Evolutionary conservation across 2,888 invertebrate genomes (phyloP).

Genomic region (Pristionchus entomophagus): DNA sequence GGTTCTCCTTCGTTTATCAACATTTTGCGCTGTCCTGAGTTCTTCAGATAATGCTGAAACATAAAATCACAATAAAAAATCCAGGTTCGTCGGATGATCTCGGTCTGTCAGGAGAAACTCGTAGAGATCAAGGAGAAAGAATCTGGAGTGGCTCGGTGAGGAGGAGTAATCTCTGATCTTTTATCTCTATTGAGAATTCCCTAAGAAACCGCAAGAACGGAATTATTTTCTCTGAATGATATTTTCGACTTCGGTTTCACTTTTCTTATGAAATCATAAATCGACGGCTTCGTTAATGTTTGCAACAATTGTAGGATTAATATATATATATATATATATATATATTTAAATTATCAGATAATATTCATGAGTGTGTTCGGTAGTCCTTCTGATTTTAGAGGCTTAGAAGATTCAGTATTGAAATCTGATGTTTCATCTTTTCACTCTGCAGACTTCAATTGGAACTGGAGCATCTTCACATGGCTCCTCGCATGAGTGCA

Average conservation of each 20-base stretch:
- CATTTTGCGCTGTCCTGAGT: not conserved
- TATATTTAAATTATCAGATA: too few species aligned
- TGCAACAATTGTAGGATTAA: too few species aligned
- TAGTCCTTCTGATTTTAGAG: not conserved
- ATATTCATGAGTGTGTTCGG: not conserved
- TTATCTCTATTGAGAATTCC: not conserved
- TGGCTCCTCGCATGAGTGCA: conserved; percentile 60
- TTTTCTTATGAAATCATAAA: too few species aligned
- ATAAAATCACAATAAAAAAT: not conserved
- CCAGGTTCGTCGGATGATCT: conserved; percentile 64
- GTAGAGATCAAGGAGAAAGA: conserved; percentile 71
- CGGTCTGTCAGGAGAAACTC: conserved; percentile 69
- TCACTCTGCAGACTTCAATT: conserved; percentile 53
- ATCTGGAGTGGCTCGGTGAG: conserved; percentile 51
- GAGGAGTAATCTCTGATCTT: not conserved
- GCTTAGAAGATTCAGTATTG: conserved; percentile 42
- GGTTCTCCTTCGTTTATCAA: not conserved
- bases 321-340: too few species aligned
- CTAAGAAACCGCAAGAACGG: too few species aligned
- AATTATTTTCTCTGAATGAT: too few species aligned
- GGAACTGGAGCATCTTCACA: conserved; percentile 69
- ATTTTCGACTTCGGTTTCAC: too few species aligned
- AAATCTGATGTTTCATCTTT: not conserved
- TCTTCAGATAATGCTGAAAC: not conserved
- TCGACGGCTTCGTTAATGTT: too few species aligned